Percentiles rank a stretch among this genome's conserved stretches.
Conservation (phyloP, 2,113 vertebrate species). For the Bos taurus region DNA sequence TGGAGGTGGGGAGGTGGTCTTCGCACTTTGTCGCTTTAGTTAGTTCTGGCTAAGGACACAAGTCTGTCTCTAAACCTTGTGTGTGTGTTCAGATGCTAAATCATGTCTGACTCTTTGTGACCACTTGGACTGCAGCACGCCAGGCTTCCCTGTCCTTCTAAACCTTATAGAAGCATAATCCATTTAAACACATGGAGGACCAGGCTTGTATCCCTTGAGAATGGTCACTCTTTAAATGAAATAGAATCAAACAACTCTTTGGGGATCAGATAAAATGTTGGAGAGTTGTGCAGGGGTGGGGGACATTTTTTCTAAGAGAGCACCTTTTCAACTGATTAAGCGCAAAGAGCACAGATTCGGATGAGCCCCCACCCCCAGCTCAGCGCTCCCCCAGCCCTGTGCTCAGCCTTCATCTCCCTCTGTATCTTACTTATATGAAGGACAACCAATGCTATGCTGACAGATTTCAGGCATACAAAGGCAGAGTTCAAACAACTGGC, state of each 20-base stretch:
- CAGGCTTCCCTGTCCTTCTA: neutral
- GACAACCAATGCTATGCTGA: neutral
- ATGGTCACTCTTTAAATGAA: neutral
- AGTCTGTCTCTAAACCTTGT: neutral
- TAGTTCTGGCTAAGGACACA: neutral
- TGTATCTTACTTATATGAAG: neutral
- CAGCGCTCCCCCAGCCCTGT: rapidly evolving
- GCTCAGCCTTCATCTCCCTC: neutral
- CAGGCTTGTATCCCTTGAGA: neutral
- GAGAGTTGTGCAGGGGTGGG: neutral
- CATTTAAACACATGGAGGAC: neutral
- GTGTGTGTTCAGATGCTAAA: neutral
- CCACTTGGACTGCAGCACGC: neutral
- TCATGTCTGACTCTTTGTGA: neutral
- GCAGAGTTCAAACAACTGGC: neutral
- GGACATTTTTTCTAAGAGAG: neutral
- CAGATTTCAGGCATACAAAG: neutral
- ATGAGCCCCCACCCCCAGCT: rapidly evolving
- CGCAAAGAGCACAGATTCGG: neutral
- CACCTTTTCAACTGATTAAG: neutral
- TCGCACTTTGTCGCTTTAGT: neutral
- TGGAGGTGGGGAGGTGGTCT: neutral
- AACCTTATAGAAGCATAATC: neutral
- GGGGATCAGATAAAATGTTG: neutral
- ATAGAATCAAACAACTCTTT: neutral